Conservation (phyloP, 2,888 invertebrate genomes). For the Sinotaia quadrata region DNA sequence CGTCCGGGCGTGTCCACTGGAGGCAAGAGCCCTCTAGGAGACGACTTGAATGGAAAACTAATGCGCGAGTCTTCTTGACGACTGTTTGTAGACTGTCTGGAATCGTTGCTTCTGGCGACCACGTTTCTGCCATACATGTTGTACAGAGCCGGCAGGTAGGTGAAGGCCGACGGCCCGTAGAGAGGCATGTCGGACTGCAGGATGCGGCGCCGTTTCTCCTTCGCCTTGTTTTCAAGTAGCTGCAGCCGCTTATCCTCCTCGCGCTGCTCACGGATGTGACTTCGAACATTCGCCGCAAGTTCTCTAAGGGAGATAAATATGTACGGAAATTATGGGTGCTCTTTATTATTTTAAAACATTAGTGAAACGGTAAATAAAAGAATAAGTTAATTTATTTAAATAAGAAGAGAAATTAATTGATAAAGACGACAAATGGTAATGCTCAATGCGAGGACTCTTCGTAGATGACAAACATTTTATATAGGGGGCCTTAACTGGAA, state of each 20-base stretch:
- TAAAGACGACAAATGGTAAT: too few relatives aligned
- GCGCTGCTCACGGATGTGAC: conserved; percentile 54
- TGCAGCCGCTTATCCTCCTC: conserved; percentile 52
- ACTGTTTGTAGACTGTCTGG: not conserved
- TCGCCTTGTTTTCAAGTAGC: conserved; percentile 46
- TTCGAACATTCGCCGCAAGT: conserved; percentile 51
- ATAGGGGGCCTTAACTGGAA: too few relatives aligned
- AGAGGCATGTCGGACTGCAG: conserved; percentile 43
- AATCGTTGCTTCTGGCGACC: not conserved
- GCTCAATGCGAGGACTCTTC: too few relatives aligned
- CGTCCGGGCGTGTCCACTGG: not conserved
- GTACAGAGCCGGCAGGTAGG: conserved; percentile 34
- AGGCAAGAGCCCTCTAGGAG: conserved; percentile 2
- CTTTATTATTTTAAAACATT: not conserved
- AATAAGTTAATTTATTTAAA: not conserved
- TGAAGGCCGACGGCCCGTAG: conserved; percentile 21
- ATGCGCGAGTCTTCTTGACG: not conserved
- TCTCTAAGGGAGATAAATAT: conserved; percentile 30
- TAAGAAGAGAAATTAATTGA: not conserved
- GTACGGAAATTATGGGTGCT: not conserved
- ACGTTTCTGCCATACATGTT: conserved; percentile 33
- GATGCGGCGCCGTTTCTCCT: conserved; percentile 54
- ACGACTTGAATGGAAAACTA: not conserved
- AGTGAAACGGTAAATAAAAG: not conserved
- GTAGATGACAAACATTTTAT: too few relatives aligned